phyloP scores from a whole-genome alignment of 1,140 invertebrate genomes.

The Aphelinus atriplicis region DNA sequence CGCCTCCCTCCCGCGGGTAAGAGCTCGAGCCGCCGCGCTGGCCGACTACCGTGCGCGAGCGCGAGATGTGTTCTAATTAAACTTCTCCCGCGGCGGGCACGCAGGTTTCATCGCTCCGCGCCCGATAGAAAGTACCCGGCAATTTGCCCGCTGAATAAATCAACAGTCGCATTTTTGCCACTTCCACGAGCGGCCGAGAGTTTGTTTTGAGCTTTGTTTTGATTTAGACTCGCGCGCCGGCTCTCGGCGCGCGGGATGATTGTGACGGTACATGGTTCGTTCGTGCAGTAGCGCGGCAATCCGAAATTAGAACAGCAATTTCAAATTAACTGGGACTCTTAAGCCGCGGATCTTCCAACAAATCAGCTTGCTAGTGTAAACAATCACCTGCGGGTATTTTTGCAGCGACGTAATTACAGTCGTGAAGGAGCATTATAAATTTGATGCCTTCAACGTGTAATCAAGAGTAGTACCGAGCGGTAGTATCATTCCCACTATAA shows the following conservation, averaged over 20 bases:
- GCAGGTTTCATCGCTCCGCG: conserved; percentile 23
- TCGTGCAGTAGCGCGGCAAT: no score
- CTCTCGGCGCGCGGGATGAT: not conserved
- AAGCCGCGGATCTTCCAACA: no score
- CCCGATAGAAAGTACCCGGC: conserved; percentile 30
- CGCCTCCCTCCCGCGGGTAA: not conserved
- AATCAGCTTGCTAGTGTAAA: no score
- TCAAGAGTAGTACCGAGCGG: no score
- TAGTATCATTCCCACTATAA: no score
- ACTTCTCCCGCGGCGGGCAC: conserved; percentile 9
- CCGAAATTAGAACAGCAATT: no score
- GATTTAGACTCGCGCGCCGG: conserved; percentile 19
- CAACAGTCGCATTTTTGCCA: conserved; percentile 10
- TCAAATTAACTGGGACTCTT: no score
- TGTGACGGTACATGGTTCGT: not conserved
- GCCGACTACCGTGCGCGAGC: not conserved
- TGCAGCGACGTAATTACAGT: no score
- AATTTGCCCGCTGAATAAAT: conserved; percentile 38
- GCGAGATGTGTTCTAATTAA: conserved; percentile 37
- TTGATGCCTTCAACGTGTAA: no score
- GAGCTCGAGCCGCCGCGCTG: not conserved
- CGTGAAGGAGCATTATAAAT: no score
- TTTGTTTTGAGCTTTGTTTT: not conserved
- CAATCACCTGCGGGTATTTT: no score
- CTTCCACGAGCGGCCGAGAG: no score